Evolutionary conservation across 1,140 invertebrate genomes (phyloP).

Genomic region (Dreissena rostriformis): DNA sequence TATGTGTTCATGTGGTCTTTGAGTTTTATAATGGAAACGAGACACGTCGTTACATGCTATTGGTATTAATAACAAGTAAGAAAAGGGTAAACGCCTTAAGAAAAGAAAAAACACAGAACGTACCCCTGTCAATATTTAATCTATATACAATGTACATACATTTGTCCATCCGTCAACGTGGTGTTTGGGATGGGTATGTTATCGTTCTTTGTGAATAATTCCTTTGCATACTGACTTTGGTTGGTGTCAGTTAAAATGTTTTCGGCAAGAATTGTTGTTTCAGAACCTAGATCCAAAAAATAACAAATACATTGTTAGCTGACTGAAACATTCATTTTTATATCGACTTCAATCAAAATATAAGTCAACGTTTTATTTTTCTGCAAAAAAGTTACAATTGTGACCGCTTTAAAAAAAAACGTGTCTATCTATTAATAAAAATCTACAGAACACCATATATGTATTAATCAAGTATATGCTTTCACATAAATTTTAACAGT

Average conservation of each 20-base stretch:
- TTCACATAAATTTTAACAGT: background rate
- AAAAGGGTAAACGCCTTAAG: background rate
- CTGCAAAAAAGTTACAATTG: background rate
- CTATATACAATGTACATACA: background rate
- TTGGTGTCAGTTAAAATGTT: no score
- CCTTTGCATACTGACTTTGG: no score
- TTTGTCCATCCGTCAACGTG: background rate
- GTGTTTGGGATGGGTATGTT: no score
- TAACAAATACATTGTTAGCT: no score
- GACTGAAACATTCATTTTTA: no score
- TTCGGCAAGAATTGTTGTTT: no score
- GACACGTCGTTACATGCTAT: background rate
- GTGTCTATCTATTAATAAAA: background rate
- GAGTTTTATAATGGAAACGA: background rate
- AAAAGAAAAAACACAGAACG: no score
- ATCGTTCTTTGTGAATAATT: no score
- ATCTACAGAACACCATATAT: background rate
- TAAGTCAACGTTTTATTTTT: background rate
- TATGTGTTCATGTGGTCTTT: background rate
- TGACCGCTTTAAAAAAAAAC: background rate
- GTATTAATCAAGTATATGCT: background rate
- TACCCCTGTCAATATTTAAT: background rate
- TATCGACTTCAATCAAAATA: background rate
- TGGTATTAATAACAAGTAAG: background rate
- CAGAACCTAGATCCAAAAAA: no score